Evolutionary conservation across 2,888 invertebrate species (phyloP).

Genomic region (Furcula furcula): DNA sequence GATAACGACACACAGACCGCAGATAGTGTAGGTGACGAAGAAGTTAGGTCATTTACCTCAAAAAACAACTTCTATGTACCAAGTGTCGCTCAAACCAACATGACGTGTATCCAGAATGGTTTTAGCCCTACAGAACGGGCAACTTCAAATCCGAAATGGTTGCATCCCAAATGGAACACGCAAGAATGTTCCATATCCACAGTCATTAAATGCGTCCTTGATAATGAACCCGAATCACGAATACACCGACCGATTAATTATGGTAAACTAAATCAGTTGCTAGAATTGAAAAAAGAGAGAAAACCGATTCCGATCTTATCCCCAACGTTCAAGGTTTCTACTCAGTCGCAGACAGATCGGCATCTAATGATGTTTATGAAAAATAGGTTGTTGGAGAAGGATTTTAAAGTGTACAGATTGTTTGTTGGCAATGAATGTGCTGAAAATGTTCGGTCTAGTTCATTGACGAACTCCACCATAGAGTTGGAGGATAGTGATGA

Average conservation of each 20-base stretch:
- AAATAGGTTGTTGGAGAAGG: conserved; percentile 24
- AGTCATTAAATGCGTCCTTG: conserved; percentile 33
- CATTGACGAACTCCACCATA: conserved; percentile 32
- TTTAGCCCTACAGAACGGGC: conserved; percentile 24
- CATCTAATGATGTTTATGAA: conserved; percentile 17
- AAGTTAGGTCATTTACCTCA: too few species aligned
- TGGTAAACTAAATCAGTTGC: conserved; percentile 14
- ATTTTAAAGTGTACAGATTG: conserved; percentile 46
- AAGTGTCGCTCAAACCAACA: conserved; percentile 1
- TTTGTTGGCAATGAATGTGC: conserved; percentile 35
- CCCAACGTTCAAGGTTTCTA: conserved; percentile 40
- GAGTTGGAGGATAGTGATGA: conserved; percentile 42
- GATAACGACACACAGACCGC: conserved; percentile 14
- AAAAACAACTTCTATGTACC: background rate
- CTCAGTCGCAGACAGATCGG: conserved; percentile 47
- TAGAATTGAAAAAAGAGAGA: conserved; percentile 32
- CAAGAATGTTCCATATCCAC: conserved; percentile 41
- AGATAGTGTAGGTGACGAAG: too few species aligned
- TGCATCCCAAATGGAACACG: conserved; percentile 26
- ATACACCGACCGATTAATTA: conserved; percentile 10
- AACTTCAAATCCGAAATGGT: conserved; percentile 40
- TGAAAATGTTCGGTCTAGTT: conserved; percentile 32
- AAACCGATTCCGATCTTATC: conserved; percentile 36
- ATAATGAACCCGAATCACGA: conserved; percentile 22
- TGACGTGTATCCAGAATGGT: conserved; percentile 8